Percentiles rank a stretch among this genome's conserved stretches.
Conservation (phyloP, 1,140 invertebrate genomes). For the Eubasilissa regina region DNA sequence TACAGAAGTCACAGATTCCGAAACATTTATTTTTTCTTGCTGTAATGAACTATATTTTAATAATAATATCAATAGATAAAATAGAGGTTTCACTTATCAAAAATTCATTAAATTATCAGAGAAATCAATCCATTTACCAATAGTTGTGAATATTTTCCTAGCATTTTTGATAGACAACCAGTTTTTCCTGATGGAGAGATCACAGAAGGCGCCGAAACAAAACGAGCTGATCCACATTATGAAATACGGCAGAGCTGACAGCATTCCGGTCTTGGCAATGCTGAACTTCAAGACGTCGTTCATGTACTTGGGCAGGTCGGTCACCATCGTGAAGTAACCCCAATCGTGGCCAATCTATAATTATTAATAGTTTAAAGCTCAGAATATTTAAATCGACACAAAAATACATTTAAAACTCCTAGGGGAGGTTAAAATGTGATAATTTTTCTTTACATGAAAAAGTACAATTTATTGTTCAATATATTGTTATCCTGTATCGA, state of each 20-base stretch:
- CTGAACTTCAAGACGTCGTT: conserved; percentile 85
- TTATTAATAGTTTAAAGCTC: not conserved
- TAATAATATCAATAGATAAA: too few relatives aligned
- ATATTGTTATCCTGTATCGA: too few relatives aligned
- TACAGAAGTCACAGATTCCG: too few relatives aligned
- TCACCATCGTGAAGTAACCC: conserved; percentile 89
- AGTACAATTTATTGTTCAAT: too few relatives aligned
- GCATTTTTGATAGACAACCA: conserved; percentile 73
- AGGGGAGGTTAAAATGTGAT: too few relatives aligned
- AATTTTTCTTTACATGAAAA: too few relatives aligned
- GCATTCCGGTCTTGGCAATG: conserved; percentile 77
- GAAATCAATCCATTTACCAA: conserved; percentile 68
- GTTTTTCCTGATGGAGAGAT: conserved; percentile 73
- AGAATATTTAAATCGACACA: too few relatives aligned
- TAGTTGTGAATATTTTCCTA: conserved; percentile 76
- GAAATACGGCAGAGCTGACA: conserved; percentile 76
- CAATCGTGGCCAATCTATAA: conserved; percentile 85
- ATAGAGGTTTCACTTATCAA: too few relatives aligned
- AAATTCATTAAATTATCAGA: too few relatives aligned
- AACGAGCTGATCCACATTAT: conserved; percentile 78
- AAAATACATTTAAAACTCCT: too few relatives aligned
- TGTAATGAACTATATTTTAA: too few relatives aligned
- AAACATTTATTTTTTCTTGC: too few relatives aligned
- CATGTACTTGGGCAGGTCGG: conserved; percentile 90
- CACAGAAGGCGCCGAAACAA: conserved; percentile 73